Evolutionary conservation across 2,113 vertebrate genomes (phyloP).

Genomic region (Notarius lentiginosus): DNA sequence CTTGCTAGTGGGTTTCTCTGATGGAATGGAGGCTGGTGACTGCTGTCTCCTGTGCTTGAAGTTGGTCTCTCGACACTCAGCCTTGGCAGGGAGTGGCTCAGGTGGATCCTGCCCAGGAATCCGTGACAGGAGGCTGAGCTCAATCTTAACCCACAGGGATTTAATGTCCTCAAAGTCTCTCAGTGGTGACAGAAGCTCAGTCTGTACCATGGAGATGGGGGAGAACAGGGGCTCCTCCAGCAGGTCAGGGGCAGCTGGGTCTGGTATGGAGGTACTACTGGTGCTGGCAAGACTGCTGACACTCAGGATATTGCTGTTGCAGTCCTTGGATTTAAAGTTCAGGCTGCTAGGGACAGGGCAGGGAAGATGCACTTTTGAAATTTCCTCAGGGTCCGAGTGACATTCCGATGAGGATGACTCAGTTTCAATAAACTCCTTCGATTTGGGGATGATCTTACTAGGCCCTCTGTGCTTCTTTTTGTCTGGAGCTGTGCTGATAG

Average conservation of each 20-base stretch:
- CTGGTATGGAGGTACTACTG: constrained; percentile 78
- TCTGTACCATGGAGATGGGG: constrained; percentile 75
- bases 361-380: constrained; percentile 75
- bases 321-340: constrained; percentile 61
- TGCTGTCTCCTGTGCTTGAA: constrained; percentile 72
- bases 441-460: constrained; percentile 89
- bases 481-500: constrained; percentile 70
- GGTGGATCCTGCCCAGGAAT: constrained; percentile 72
- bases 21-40: constrained; percentile 65
- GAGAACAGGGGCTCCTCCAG: constrained; percentile 79
- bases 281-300: constrained; percentile 74
- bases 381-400: constrained; percentile 89
- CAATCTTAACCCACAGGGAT: constrained; percentile 86
- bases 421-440: constrained; percentile 93
- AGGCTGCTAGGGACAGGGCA: constrained; percentile 60
- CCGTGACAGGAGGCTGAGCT: constrained; percentile 77
- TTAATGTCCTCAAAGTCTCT: constrained; percentile 83
- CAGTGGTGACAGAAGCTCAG: constrained; percentile 81
- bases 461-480: constrained; percentile 92
- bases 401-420: constrained; percentile 94
- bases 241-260: constrained; percentile 75
- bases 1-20: constrained; percentile 82
- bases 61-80: constrained; percentile 55
- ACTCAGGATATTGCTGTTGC: constrained; percentile 73
- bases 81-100: constrained; percentile 60